Conservation (phyloP, 2,113 vertebrate genomes). For the Cyprinodon variegatus region DNA sequence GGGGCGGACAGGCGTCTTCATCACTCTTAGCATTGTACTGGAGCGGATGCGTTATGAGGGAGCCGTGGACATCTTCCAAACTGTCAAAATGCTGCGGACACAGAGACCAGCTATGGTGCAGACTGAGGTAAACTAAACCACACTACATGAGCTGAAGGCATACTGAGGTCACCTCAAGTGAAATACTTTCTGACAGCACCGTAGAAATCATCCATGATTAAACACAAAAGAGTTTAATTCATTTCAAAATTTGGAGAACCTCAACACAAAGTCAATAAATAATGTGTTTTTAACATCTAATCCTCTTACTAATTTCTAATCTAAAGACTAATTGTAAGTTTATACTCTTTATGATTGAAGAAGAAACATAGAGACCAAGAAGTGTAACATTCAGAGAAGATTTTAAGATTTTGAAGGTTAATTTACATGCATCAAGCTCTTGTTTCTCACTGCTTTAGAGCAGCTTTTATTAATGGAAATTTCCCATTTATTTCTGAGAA, state of each 20-base stretch:
- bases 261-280: background rate
- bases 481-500: too few relatives aligned
- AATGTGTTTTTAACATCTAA: background rate
- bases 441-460: too few relatives aligned
- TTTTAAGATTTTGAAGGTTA: background rate
- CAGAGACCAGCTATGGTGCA: slow-evolving; percentile 98
- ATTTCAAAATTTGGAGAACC: too few relatives aligned
- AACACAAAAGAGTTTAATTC: background rate
- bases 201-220: background rate
- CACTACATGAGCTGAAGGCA: background rate
- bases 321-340: background rate
- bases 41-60: slow-evolving; percentile 98
- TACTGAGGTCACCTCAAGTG: background rate
- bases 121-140: slow-evolving; percentile 86
- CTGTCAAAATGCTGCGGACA: slow-evolving; percentile 98
- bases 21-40: slow-evolving; percentile 96
- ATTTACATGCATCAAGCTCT: background rate
- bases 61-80: slow-evolving; percentile 99
- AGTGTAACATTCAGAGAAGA: background rate
- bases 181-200: background rate
- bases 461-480: too few relatives aligned
- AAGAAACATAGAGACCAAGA: background rate
- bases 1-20: slow-evolving; percentile 95
- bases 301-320: background rate
- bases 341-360: background rate